Evolutionary conservation across 2,113 vertebrate genomes (phyloP).

Genomic region (Pagrus major): DNA sequence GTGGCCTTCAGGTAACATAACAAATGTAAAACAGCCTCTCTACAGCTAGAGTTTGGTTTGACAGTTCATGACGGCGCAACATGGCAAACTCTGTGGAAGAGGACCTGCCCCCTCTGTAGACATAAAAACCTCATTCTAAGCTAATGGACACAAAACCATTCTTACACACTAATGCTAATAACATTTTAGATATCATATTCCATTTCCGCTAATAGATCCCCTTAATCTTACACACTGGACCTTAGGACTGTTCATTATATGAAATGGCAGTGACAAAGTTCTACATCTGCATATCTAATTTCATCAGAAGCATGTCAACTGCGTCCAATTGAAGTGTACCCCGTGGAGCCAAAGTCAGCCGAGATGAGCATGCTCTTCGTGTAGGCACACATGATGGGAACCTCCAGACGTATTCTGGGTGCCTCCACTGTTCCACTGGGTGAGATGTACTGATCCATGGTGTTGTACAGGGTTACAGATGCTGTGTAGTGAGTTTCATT

Average conservation of each 20-base stretch:
- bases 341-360: conserved; percentile 82
- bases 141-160: too few species aligned
- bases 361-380: conserved; percentile 85
- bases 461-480: conserved; percentile 83
- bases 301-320: neutral
- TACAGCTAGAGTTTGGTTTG: too few species aligned
- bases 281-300: neutral
- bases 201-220: too few species aligned
- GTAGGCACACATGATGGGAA: conserved; percentile 86
- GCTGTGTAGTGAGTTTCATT: conserved; percentile 83
- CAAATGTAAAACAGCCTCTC: too few species aligned
- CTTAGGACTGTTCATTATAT: neutral
- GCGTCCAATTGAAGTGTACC: conserved; percentile 76
- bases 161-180: too few species aligned
- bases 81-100: too few species aligned
- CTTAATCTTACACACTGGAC: too few species aligned
- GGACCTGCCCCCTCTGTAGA: too few species aligned
- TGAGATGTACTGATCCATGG: conserved; percentile 49
- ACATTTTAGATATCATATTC: too few species aligned
- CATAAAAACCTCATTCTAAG: too few species aligned
- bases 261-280: neutral
- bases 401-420: conserved; percentile 71
- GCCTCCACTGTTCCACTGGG: conserved; percentile 53
- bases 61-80: too few species aligned
- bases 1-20: too few species aligned